Base-by-base conservation (phyloP, 2,888 invertebrate genomes). In the Marasmarcha lunaedactyla region DNA sequence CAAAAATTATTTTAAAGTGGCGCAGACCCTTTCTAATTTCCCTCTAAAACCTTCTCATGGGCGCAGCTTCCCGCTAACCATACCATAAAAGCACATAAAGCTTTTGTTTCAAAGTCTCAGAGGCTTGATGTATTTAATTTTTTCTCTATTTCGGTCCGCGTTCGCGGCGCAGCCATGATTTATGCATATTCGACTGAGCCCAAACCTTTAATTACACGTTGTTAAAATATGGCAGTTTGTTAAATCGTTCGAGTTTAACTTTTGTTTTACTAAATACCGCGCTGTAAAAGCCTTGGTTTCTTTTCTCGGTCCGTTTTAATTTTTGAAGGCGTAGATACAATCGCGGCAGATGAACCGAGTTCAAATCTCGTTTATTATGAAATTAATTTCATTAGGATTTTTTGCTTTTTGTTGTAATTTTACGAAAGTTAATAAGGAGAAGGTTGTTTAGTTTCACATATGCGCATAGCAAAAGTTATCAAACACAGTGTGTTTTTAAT, bases 221-320 rank as follows among this genome's bases (percentile, higher is more conserved):
- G 83, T 83, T 83, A 83, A 83, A 79, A 83, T 83, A 83, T 83
- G 81, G 78, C 83, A 81, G 83, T 81, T 81, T 78, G 81, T 83
- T 81, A 81, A 77, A 81, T 74, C 70, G 71, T 76, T 76, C 59
- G 58, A 34, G 4, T 59, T 52, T 54, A 67, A 69, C 74, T 79
- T 83, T 83, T 81, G 81, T 81, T 81, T 83, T 70, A 71, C 62
- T 64, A 66, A 71, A 71, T 63, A 59, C 73, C 69, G 67, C 71
- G 63, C 71, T 70, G 67, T 69, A 64, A 62, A 63, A 55, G 57
- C 59, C 47, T 55, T 55, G 59, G 59, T 70, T 61, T 61, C 69
- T 69, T 72, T 69, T 62, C 64, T 60, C 48, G 48, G 50, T 54
- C 52, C 48, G 52, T 51, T 55, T 58, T 59, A 59, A 49, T 51